These are phyloP conservation scores for Peromyscus nudipes DNA, from an alignment of 2,797 vertebrate species.

Conservation along the genomic window DNA sequence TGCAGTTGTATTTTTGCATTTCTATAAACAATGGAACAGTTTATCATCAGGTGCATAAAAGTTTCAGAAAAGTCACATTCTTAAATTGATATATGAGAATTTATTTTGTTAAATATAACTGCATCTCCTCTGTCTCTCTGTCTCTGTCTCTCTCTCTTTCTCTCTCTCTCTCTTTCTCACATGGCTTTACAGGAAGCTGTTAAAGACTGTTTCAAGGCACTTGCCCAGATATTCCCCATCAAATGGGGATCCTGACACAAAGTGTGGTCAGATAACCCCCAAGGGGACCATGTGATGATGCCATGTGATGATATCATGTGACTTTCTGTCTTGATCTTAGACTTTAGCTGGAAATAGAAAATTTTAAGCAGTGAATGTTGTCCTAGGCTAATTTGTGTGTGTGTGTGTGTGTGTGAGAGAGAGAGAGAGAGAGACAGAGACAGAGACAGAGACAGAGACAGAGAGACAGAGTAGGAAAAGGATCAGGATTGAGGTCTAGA, in stretches of 20 bases:
- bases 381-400: not conserved
- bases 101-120: not conserved
- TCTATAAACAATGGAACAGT: conserved; percentile 1
- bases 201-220: not conserved
- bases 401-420: too few relatives aligned
- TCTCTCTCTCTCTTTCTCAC: not conserved
- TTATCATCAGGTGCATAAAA: not conserved
- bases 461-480: not conserved
- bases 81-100: not conserved
- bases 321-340: not conserved
- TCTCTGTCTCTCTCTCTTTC: not conserved
- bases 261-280: fast-evolving
- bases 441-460: not conserved
- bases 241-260: not conserved
- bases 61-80: conserved; percentile 4
- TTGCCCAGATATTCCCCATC: not conserved
- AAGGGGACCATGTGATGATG: not conserved
- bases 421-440: not conserved
- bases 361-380: not conserved
- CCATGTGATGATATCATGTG: too few relatives aligned
- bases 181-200: not conserved
- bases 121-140: not conserved
- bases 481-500: not conserved
- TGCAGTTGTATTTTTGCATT: conserved; percentile 5
- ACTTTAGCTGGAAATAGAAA: not conserved